Evolutionary conservation across 2,888 invertebrate genomes (phyloP).

Genomic region (Mylabris sibirica): DNA sequence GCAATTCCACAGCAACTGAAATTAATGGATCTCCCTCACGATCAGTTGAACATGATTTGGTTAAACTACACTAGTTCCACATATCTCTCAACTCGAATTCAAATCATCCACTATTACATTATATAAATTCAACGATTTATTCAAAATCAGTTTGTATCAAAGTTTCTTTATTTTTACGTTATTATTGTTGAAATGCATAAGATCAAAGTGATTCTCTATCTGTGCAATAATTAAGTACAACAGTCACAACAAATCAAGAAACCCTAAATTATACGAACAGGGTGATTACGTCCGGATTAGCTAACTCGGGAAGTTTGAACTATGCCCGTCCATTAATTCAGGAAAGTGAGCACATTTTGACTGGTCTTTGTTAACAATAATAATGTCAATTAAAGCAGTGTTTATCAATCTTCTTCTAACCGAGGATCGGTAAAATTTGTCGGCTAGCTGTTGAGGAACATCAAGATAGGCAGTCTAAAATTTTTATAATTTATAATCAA

Average conservation of each 20-base stretch:
- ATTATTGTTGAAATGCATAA: not conserved
- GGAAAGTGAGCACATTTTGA: slow-evolving; percentile 7
- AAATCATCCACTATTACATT: not conserved
- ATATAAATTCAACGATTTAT: not conserved
- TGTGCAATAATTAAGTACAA: slow-evolving; percentile 14
- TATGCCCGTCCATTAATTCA: slow-evolving; percentile 8
- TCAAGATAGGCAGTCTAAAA: no score
- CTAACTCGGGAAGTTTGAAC: slow-evolving; percentile 12
- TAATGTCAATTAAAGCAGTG: not conserved
- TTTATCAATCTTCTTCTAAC: no score
- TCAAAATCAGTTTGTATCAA: not conserved
- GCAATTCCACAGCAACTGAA: slow-evolving; percentile 16
- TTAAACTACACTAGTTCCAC: not conserved
- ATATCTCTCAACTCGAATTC: not conserved
- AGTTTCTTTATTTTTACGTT: not conserved
- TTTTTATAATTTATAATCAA: no score
- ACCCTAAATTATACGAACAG: slow-evolving; percentile 15
- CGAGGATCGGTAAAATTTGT: no score
- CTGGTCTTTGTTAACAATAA: not conserved
- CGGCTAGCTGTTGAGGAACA: no score
- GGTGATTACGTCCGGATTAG: slow-evolving; percentile 15
- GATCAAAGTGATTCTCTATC: not conserved
- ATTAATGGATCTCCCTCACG: slow-evolving; percentile 17
- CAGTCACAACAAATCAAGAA: slow-evolving; percentile 16
- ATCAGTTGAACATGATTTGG: slow-evolving; percentile 13